Percentiles rank a stretch among this genome's conserved stretches.
These are phyloP conservation scores for Plotosus lineatus DNA, from an alignment of 2,113 vertebrate species.

Conservation along the genomic window DNA sequence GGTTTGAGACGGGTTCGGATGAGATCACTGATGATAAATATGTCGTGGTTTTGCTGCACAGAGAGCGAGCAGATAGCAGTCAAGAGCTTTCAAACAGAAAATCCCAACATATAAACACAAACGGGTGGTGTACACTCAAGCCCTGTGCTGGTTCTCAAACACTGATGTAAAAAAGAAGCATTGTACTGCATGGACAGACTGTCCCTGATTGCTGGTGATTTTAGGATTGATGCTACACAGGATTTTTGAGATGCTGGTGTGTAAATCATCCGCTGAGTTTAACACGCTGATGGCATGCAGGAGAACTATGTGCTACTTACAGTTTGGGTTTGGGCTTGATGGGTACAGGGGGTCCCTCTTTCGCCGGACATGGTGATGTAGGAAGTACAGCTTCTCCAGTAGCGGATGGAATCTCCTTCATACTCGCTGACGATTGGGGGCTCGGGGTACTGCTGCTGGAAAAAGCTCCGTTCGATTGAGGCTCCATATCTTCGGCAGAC, in stretches of 20 bases:
- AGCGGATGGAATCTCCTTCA: conserved; percentile 44
- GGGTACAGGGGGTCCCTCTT: conserved; percentile 85
- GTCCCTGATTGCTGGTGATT: background rate
- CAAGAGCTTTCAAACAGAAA: too few species aligned
- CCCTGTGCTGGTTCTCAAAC: background rate
- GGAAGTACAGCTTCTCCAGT: conserved; percentile 59
- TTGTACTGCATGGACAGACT: background rate
- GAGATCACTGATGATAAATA: too few species aligned
- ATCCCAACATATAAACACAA: background rate
- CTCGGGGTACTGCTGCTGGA: conserved; percentile 67
- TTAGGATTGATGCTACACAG: background rate
- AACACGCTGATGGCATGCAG: background rate
- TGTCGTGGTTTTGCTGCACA: too few species aligned
- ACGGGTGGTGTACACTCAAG: background rate
- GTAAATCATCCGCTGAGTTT: background rate
- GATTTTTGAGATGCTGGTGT: background rate
- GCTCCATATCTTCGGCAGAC: conserved; percentile 56
- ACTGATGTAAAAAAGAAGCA: background rate
- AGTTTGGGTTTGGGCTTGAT: conserved; percentile 91
- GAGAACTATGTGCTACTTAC: conserved; percentile 78
- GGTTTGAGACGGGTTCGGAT: too few species aligned
- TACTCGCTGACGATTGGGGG: conserved; percentile 50
- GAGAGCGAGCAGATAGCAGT: too few species aligned
- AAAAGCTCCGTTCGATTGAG: conserved; percentile 62
- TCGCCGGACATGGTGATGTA: conserved; percentile 62